Base-by-base conservation (phyloP, 2,797 vertebrate species). In the Xiphophorus birchmanni region DNA sequence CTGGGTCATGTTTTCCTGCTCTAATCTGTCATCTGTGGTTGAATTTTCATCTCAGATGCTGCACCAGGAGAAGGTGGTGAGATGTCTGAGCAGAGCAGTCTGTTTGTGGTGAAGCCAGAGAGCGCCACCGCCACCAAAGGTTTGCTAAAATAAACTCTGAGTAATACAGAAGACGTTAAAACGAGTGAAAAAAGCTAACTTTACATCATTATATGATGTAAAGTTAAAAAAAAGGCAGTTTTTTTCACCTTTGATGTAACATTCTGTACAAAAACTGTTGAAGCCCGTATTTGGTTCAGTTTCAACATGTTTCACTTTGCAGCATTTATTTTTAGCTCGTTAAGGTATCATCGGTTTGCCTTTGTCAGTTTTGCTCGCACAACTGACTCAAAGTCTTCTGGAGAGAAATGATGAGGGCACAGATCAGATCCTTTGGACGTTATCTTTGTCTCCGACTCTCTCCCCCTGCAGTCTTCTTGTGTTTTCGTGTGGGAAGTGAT, bases 41-140 rank as follows among this genome's bases (percentile, higher is more conserved):
- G 45, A 45, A 69, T 74, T 32, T 67, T 78, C 48, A 4, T 74
- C 69, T n/a, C 90, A 95, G 95, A 95, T 5, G 71, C 71, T 0
- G 83, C 80, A 4, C 84, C 93, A 2, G 95, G 95, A 72, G 94
- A 95, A 44, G 93, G 89, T 50, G 63, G 71, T 18, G 90, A 94
- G 90, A 47, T 47, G 78, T 91, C 94, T 0, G 89, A 95, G 86
- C 76, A 82, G 35, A 88, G 83, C 0, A 92, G 96, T 12, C 80
- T 96, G 45, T 95, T 96, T 63, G 88, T 95, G 77, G 21, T 87
- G 87, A 96, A 37, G 87, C 96, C 96, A 0, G 92, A 95, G 86
- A 96, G 87, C 4, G 74, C 54, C 80, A 89, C 92, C 0, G 95
- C 88, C 29, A 93, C 82, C 18, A 96, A 95, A 95, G 96, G 96